Evolutionary conservation across 2,113 vertebrate species (phyloP).

Genomic region (Phaethornis superciliosus): DNA sequence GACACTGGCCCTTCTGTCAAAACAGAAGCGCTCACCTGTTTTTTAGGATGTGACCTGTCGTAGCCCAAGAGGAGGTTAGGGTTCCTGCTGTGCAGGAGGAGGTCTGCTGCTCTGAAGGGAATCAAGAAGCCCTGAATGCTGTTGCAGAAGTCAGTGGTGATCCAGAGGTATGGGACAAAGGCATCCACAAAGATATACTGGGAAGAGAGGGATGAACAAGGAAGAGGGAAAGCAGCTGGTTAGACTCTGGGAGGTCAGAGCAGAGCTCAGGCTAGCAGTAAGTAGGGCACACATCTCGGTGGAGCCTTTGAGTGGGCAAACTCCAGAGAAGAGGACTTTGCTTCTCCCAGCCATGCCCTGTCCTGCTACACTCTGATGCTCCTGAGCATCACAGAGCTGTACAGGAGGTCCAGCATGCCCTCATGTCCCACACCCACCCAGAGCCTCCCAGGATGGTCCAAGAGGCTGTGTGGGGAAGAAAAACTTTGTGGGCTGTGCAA

Average conservation of each 20-base stretch:
- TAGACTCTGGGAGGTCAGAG: background rate
- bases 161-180: conserved; percentile 90
- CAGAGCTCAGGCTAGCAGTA: background rate
- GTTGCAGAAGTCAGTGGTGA: conserved; percentile 92
- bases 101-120: conserved; percentile 91
- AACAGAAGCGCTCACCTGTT: conserved; percentile 81
- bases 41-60: conserved; percentile 91
- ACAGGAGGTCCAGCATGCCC: background rate
- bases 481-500: background rate
- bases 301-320: background rate
- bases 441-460: background rate
- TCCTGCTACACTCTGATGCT: fast-evolving
- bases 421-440: fast-evolving
- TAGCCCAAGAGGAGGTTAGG: conserved; percentile 90
- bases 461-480: background rate
- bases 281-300: fast-evolving
- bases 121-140: conserved; percentile 86
- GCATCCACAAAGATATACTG: conserved; percentile 96
- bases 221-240: background rate
- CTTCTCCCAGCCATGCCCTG: background rate
- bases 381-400: fast-evolving
- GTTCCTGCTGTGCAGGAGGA: conserved; percentile 87
- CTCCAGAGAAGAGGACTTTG: background rate
- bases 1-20: fast-evolving
- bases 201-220: background rate